Evolutionary conservation across 2,113 vertebrate species (phyloP), one percentile per base, ranked within the genome.

Genomic region (Misgurnus mizolepis): DNA sequence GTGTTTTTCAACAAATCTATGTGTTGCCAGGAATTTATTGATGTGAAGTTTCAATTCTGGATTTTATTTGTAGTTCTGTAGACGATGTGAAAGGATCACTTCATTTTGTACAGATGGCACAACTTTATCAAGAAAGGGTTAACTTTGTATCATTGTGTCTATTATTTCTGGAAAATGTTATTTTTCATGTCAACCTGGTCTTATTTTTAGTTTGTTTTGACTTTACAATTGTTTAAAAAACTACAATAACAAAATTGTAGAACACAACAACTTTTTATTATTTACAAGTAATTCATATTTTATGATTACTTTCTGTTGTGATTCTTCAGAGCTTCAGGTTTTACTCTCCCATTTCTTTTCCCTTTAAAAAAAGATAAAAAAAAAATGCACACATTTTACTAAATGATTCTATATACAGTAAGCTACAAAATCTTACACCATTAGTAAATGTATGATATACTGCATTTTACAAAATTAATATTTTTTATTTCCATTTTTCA

Each of bases 81-180:
- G 14, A 43, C 67, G 91, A 87, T 89, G 87, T 78, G 79, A 34
- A 34, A 34, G 27, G 27, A 34, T 34, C 27, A 34, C 27, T 34
- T 34, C 3, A 34, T 34, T 34, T 2, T 34, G 27, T 34, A 34
- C 27, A 34, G 27, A 34, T 34, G 27, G 27, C 27, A 34, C 27
- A 34, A 1, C 27, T 34, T 34, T 86, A 86, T 92, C 87, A 85
- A 91, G 82, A 84, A 90, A 90, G 84, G 22, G 89, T 85, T 86
- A 89, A 90, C 87, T 93, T 93, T 94, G 91, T 94, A 93, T 90
- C 88, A 88, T 91, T 91, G 83, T 92, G 88, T 92, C 87, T 90
- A 90, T 88, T 89, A 89, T 87, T 76, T 80, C 87, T 88, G 83
- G 87, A 80, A 88, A 87, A 92, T 92, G 91, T 93, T 94, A 34